Evolutionary conservation across 2,888 invertebrate species (phyloP).

Genomic region (Vandiemenella viatica): DNA sequence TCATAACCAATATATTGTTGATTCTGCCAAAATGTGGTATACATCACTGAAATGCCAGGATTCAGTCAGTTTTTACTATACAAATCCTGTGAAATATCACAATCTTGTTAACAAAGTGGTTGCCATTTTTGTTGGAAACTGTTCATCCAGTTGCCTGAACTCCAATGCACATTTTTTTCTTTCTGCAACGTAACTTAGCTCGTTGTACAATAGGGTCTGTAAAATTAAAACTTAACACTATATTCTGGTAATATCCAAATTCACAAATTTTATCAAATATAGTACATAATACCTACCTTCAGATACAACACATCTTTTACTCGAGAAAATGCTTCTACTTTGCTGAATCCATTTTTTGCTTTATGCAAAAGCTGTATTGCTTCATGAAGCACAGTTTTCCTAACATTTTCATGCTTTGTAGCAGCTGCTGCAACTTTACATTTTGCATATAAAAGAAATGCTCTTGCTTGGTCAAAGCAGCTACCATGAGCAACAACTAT

Average conservation of each 20-base stretch:
- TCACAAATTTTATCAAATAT: neutral
- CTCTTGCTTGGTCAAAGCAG: constrained; percentile 63
- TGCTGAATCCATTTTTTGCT: constrained; percentile 52
- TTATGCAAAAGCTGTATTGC: constrained; percentile 46
- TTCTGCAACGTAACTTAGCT: constrained; percentile 50
- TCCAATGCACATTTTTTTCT: constrained; percentile 71
- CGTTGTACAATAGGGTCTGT: constrained; percentile 58
- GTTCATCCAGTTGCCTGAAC: constrained; percentile 60
- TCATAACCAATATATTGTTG: too few species aligned
- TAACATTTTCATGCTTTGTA: constrained; percentile 28
- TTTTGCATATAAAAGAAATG: constrained; percentile 58
- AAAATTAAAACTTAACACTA: constrained; percentile 21
- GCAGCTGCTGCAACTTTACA: constrained; percentile 56
- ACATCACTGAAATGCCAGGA: too few species aligned
- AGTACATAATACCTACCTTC: constrained; percentile 35
- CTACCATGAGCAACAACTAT: constrained; percentile 67
- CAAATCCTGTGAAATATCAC: too few species aligned
- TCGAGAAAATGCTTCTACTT: constrained; percentile 59
- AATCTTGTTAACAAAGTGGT: constrained; percentile 11
- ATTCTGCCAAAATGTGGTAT: too few species aligned
- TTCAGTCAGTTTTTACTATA: too few species aligned
- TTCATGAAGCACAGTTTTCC: constrained; percentile 36
- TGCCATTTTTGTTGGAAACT: constrained; percentile 41
- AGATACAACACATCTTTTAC: constrained; percentile 58
- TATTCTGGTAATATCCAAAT: neutral